These are phyloP conservation scores for Sinosuthora webbiana DNA, from an alignment of 2,113 vertebrate genomes.

Conservation along the genomic window DNA sequence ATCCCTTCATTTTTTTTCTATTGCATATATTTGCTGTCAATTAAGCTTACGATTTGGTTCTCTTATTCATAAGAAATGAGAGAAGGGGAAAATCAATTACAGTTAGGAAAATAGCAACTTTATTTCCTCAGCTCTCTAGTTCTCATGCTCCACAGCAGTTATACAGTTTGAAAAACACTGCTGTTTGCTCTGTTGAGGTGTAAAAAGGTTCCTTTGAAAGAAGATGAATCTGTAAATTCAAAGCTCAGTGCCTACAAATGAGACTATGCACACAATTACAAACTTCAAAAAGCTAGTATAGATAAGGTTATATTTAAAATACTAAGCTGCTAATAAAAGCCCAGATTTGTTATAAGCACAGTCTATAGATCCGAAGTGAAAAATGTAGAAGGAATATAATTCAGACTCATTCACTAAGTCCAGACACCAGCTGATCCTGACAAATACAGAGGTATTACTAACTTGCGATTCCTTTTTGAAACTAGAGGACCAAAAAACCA, in stretches of 20 bases:
- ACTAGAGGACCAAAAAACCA: background rate
- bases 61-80: background rate
- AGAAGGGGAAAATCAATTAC: background rate
- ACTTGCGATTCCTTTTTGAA: background rate
- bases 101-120: background rate
- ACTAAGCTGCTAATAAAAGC: background rate
- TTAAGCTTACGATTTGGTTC: background rate
- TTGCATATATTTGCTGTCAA: background rate
- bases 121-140: background rate
- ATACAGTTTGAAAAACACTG: background rate
- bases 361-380: background rate
- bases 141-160: background rate
- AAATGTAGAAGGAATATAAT: background rate
- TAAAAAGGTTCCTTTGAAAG: background rate
- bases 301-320: background rate
- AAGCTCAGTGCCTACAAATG: background rate
- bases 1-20: background rate
- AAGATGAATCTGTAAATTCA: background rate
- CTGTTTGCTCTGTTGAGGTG: background rate
- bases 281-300: background rate
- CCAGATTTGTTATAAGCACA: background rate
- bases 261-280: background rate
- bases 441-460: background rate
- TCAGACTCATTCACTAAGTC: background rate
- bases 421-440: background rate